Percentiles rank a stretch among this genome's conserved stretches.
Evolutionary conservation across 2,888 invertebrate genomes (phyloP).

Genomic region (Eupithecia inturbata): DNA sequence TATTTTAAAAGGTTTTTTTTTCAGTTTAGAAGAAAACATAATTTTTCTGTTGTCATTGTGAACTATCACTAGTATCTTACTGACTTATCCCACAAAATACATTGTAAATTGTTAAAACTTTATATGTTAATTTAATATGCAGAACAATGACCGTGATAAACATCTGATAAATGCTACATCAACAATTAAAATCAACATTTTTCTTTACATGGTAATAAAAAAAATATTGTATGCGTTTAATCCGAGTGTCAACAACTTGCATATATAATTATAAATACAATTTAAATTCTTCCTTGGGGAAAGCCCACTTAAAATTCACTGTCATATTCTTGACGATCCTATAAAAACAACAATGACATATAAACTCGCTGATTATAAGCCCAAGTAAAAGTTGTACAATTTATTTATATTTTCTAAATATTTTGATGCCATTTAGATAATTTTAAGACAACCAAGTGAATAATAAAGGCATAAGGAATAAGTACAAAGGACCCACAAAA

Average conservation of each 20-base stretch:
- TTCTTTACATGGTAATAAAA: not conserved
- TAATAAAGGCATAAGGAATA: slow-evolving; percentile 25
- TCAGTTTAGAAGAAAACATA: not conserved
- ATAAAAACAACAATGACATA: not conserved
- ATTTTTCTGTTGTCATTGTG: not conserved
- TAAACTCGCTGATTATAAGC: not conserved
- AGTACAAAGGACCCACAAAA: slow-evolving; percentile 30
- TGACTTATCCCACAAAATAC: not conserved
- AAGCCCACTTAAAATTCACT: not conserved
- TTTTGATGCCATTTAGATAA: slow-evolving; percentile 32
- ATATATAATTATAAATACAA: not conserved
- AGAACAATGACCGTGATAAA: not conserved
- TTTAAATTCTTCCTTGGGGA: not conserved
- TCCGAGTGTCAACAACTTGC: not conserved
- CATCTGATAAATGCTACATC: not conserved
- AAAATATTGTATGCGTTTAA: not conserved
- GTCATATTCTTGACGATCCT: not conserved
- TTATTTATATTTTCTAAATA: slow-evolving; percentile 20
- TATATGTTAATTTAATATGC: not conserved
- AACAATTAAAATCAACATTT: not conserved
- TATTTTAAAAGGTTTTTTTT: not conserved
- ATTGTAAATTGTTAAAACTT: not conserved
- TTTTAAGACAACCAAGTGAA: slow-evolving; percentile 24
- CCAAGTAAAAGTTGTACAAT: not conserved
- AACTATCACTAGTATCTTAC: not conserved